phyloP scores from a whole-genome alignment of 2,797 vertebrate genomes.

The Linurgus olivaceus region DNA sequence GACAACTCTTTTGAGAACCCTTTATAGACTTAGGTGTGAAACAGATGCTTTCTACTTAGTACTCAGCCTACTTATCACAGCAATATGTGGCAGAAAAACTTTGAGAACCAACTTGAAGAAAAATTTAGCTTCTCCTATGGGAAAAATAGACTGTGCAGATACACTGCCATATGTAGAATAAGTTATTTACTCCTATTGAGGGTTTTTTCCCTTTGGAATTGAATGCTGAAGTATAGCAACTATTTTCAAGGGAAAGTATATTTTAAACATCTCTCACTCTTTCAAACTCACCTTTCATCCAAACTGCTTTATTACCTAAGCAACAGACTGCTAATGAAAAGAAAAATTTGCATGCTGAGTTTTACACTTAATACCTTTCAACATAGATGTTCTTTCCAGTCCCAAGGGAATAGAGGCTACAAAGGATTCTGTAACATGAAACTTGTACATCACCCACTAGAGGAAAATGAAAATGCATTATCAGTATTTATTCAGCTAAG shows the following conservation, averaged over 20 bases:
- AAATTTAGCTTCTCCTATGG: neutral
- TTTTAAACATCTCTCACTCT: neutral
- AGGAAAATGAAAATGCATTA: conserved; percentile 33
- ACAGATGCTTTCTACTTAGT: neutral
- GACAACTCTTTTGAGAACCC: neutral
- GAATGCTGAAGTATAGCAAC: neutral
- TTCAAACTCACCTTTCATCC: neutral
- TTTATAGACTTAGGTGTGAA: neutral
- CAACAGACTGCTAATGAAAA: neutral
- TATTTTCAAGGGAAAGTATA: neutral
- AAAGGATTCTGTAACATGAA: conserved; percentile 95
- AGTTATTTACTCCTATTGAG: neutral
- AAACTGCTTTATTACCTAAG: neutral
- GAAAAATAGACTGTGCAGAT: neutral
- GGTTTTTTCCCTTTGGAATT: neutral
- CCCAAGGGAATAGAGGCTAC: conserved; percentile 93
- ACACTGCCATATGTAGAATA: neutral
- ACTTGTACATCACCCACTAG: conserved; percentile 95
- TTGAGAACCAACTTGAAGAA: neutral
- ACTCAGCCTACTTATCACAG: neutral
- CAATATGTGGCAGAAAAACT: neutral
- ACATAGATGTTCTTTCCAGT: conserved; percentile 99
- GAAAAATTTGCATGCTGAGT: neutral
- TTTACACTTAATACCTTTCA: conserved; percentile 85
- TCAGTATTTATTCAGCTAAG: neutral